Evolutionary conservation across 2,113 vertebrate species (phyloP).

Genomic region (Trichomycterus rosablanca): DNA sequence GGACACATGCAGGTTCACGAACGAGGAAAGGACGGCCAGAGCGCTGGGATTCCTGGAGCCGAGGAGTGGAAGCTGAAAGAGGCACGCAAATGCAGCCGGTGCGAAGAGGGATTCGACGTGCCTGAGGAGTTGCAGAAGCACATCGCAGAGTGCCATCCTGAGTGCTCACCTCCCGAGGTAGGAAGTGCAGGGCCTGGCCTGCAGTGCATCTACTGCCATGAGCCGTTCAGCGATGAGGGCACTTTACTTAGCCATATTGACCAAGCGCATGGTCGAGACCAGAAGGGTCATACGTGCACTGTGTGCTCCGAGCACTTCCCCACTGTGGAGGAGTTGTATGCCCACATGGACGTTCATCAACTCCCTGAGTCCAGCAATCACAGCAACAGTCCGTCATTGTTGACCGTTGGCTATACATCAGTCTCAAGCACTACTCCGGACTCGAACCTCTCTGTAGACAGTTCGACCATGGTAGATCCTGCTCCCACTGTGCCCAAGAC

Average conservation of each 20-base stretch:
- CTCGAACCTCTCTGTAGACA: slow-evolving; percentile 95
- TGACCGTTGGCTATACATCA: slow-evolving; percentile 93
- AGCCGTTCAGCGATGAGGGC: slow-evolving; percentile 90
- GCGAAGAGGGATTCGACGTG: slow-evolving; percentile 95
- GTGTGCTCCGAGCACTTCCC: slow-evolving; percentile 91
- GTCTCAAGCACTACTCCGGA: slow-evolving; percentile 97
- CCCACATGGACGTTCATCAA: slow-evolving; percentile 96
- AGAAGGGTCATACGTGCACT: slow-evolving; percentile 82
- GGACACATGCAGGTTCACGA: slow-evolving; percentile 99
- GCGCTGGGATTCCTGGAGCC: slow-evolving; percentile 74
- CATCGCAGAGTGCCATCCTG: slow-evolving; percentile 93
- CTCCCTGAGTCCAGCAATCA: slow-evolving; percentile 93
- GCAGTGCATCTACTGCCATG: slow-evolving; percentile 93
- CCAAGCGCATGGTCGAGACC: slow-evolving; percentile 83
- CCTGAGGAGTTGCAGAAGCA: slow-evolving; percentile 95
- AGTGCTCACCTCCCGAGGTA: slow-evolving; percentile 90
- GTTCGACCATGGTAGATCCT: slow-evolving; percentile 88
- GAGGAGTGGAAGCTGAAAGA: slow-evolving; percentile 94
- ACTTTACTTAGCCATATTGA: slow-evolving; percentile 90
- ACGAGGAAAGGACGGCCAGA: slow-evolving; percentile 83
- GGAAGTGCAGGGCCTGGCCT: slow-evolving; percentile 82
- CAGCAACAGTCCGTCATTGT: slow-evolving; percentile 92
- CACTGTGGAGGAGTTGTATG: slow-evolving; percentile 89
- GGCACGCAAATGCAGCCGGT: slow-evolving; percentile 95
- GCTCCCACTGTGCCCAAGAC: slow-evolving; percentile 86